A percentile compares a stretch with the other conserved stretches of the same genome.
Evolutionary conservation across 2,888 invertebrate species (phyloP).

Genomic region (Acholoe squamosa): DNA sequence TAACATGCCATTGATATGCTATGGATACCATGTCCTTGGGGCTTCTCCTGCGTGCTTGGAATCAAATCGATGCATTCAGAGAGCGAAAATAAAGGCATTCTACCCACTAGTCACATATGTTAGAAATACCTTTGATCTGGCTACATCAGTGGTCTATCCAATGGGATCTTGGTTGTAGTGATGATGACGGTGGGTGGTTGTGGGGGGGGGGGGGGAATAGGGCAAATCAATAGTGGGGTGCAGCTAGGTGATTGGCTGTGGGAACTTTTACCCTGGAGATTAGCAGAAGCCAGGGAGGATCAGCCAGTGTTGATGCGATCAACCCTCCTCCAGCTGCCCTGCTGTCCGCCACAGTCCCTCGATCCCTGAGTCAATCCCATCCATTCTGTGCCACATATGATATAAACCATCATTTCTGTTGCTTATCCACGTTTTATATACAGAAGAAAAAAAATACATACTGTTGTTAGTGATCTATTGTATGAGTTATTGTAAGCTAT

Average conservation of each 20-base stretch:
- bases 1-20: too few species aligned
- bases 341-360: not conserved
- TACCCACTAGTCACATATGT: not conserved
- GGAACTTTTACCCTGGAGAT: not conserved
- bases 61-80: too few species aligned
- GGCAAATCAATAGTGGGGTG: conserved; percentile 9
- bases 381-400: not conserved
- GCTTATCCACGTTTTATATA: too few species aligned
- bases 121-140: not conserved
- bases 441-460: too few species aligned
- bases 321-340: not conserved
- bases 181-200: too few species aligned
- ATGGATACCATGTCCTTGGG: too few species aligned
- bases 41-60: too few species aligned
- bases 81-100: not conserved
- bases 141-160: not conserved
- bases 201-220: not conserved
- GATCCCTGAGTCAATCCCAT: conserved; percentile 27
- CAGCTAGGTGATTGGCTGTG: conserved; percentile 11
- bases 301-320: conserved; percentile 32
- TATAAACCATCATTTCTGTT: too few species aligned
- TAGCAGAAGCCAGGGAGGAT: not conserved
- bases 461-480: too few species aligned
- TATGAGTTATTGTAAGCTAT: too few species aligned
- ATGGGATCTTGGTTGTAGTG: not conserved